Conservation (phyloP, 1,140 invertebrate genomes). For the Sarcophaga bullata region DNA sequence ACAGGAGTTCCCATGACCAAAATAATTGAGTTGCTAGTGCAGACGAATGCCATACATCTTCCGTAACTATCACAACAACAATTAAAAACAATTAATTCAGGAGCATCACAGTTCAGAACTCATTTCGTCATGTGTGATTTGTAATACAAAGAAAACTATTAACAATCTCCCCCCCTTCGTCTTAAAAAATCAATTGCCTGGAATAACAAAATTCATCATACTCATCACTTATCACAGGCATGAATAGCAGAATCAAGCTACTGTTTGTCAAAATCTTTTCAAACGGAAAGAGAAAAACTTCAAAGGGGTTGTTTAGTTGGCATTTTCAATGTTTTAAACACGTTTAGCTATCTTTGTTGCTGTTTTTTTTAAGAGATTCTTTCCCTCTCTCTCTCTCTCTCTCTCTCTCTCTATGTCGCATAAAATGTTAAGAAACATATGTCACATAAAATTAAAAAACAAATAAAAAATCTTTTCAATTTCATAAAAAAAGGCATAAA, state of each 20-base stretch:
- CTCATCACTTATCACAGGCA: neutral
- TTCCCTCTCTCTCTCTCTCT: too few relatives aligned
- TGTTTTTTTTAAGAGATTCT: too few relatives aligned
- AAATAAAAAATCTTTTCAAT: too few relatives aligned
- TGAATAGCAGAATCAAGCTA: too few relatives aligned
- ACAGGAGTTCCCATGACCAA: slow-evolving; percentile 27
- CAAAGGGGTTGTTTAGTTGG: slow-evolving; percentile 23
- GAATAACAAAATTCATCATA: slow-evolving; percentile 33
- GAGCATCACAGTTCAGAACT: neutral
- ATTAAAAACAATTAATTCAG: slow-evolving; percentile 31
- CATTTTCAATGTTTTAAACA: slow-evolving; percentile 11
- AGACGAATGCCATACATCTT: neutral
- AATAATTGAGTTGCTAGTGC: neutral
- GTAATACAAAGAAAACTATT: slow-evolving; percentile 1
- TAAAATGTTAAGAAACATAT: too few relatives aligned
- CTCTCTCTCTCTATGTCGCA: too few relatives aligned
- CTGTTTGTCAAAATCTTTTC: neutral
- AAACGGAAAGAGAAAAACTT: neutral
- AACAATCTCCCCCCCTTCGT: neutral
- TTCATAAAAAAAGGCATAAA: neutral
- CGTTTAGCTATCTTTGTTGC: neutral
- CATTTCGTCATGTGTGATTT: neutral
- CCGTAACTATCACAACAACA: slow-evolving; percentile 20
- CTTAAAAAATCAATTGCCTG: slow-evolving; percentile 29
- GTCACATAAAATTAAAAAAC: too few relatives aligned